Conservation (phyloP, 2,113 vertebrate species). For the Daubentonia madagascariensis region DNA sequence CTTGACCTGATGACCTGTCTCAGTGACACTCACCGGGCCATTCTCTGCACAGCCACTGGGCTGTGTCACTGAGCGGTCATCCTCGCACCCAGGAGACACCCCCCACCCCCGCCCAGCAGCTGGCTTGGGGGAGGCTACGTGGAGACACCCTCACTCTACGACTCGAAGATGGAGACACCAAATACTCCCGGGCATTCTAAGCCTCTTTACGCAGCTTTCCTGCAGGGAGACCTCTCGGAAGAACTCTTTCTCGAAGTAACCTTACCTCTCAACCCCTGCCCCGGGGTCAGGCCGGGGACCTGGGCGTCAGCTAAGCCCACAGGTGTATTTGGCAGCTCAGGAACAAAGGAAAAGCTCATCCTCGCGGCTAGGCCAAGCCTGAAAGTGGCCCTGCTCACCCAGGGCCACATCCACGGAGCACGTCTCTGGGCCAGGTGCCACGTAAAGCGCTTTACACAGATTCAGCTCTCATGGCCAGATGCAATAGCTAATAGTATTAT, state of each 20-base stretch:
- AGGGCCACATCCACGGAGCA: neutral
- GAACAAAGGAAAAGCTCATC: neutral
- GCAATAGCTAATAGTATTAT: neutral
- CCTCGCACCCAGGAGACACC: neutral
- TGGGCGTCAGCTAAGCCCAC: neutral
- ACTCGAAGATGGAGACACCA: neutral
- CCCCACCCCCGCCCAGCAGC: neutral
- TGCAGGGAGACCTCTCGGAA: neutral
- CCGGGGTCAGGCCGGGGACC: neutral
- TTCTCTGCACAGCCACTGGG: neutral
- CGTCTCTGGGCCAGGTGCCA: neutral
- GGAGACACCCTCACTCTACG: neutral
- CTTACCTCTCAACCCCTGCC: neutral
- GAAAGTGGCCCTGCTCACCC: neutral
- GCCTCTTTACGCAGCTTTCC: neutral
- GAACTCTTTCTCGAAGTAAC: neutral
- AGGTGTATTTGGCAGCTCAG: neutral
- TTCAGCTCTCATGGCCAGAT: rapidly evolving
- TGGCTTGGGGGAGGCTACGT: neutral
- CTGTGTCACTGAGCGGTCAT: neutral
- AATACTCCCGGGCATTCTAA: neutral
- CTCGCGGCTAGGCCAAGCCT: no score
- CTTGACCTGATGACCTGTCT: neutral
- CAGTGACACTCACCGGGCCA: neutral
- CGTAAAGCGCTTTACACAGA: no score